These are phyloP conservation scores for Chascanopsetta lugubris DNA, from an alignment of 2,113 vertebrate species.

Conservation along the genomic window DNA sequence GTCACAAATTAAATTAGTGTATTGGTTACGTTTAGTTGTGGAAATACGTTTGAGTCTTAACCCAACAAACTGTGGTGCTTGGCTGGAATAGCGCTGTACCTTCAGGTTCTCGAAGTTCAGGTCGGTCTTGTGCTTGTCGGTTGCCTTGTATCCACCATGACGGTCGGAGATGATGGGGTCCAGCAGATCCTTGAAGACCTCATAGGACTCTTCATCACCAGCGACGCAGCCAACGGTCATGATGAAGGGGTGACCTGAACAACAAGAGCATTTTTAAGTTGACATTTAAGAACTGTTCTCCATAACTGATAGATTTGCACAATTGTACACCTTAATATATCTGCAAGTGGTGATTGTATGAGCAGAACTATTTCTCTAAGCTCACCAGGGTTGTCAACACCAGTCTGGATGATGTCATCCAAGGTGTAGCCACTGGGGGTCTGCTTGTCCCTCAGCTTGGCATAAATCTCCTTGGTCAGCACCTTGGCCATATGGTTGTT, in stretches of 20 bases:
- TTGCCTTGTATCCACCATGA: constrained; percentile 91
- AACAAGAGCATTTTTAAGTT: too few relatives aligned
- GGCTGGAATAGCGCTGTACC: constrained; percentile 65
- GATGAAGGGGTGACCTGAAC: constrained; percentile 92
- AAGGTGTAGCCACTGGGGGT: constrained; percentile 90
- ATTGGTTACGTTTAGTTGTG: not conserved
- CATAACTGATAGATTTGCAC: not conserved
- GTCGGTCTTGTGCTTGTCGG: constrained; percentile 94
- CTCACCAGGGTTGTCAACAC: constrained; percentile 93
- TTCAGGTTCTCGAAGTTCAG: constrained; percentile 95
- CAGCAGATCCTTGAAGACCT: constrained; percentile 88
- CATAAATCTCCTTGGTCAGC: constrained; percentile 86
- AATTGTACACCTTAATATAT: not conserved
- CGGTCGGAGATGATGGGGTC: constrained; percentile 92
- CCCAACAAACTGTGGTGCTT: not conserved
- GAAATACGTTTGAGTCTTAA: too few relatives aligned
- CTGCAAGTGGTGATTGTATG: not conserved
- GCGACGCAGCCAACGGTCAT: constrained; percentile 96
- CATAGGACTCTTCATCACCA: constrained; percentile 91
- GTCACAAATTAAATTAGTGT: not conserved
- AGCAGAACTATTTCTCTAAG: not conserved
- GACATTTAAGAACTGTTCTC: not conserved
- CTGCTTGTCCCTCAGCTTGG: constrained; percentile 90
- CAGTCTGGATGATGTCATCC: constrained; percentile 92
- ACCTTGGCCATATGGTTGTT: constrained; percentile 97